Evolutionary conservation across 2,797 vertebrate species (phyloP).

Genomic region (Tolypeutes matacus): DNA sequence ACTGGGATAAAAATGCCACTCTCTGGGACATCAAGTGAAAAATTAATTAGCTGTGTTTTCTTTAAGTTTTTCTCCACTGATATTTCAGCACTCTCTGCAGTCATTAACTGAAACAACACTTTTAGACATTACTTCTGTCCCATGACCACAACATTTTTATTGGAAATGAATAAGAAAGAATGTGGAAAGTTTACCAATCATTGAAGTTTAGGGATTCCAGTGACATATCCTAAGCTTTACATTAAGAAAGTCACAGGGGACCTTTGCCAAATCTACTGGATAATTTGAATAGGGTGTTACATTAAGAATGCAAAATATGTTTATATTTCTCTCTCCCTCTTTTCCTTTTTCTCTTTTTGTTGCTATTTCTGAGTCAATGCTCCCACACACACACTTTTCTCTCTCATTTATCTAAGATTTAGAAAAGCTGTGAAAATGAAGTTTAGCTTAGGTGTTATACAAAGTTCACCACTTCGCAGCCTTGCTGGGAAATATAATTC

Average conservation of each 20-base stretch:
- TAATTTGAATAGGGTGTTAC: background rate
- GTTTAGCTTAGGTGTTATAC: background rate
- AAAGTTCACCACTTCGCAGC: conserved; percentile 48
- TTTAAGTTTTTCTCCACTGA: conserved; percentile 51
- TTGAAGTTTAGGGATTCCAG: background rate
- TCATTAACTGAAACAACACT: conserved; percentile 16
- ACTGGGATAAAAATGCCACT: conserved; percentile 15
- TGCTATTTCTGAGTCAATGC: background rate
- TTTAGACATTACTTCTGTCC: background rate
- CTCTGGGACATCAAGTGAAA: conserved; percentile 70
- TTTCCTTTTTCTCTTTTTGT: background rate
- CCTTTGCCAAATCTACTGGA: background rate
- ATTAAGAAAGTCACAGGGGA: conserved; percentile 16
- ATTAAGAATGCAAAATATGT: background rate
- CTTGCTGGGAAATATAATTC: conserved; percentile 35
- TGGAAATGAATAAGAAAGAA: conserved; percentile 54
- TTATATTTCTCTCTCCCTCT: background rate
- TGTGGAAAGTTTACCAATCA: conserved; percentile 29
- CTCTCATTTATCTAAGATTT: conserved; percentile 7
- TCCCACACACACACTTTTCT: background rate
- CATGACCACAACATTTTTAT: background rate
- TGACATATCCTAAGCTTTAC: conserved; percentile 21
- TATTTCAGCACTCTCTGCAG: conserved; percentile 19
- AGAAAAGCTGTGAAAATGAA: conserved; percentile 52
- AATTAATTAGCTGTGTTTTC: conserved; percentile 72